Conservation (phyloP, 2,113 vertebrate genomes). For the Spea bombifrons region DNA sequence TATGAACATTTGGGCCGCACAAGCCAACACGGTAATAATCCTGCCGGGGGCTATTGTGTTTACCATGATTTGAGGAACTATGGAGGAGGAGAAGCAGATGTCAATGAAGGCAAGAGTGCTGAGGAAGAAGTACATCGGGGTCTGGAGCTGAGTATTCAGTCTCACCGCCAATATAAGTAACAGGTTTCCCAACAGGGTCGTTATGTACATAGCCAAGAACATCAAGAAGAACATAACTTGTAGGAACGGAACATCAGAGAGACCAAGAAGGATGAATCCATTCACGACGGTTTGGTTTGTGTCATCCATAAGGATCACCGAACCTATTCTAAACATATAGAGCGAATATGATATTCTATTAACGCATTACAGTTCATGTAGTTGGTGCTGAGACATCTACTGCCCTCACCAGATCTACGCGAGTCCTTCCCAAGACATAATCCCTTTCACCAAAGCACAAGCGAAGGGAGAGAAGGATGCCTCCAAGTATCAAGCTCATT, state of each 20-base stretch:
- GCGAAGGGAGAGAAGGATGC: too few relatives aligned
- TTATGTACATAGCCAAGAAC: not conserved
- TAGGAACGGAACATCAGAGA: not conserved
- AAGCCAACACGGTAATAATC: constrained; percentile 1
- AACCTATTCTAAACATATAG: too few relatives aligned
- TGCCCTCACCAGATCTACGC: too few relatives aligned
- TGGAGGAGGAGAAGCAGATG: not conserved
- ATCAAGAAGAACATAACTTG: not conserved
- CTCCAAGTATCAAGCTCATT: too few relatives aligned
- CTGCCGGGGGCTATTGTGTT: not conserved
- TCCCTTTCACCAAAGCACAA: too few relatives aligned
- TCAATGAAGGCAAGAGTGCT: constrained; percentile 20
- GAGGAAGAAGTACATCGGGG: not conserved
- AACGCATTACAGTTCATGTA: too few relatives aligned
- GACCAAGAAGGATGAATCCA: not conserved
- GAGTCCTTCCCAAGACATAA: too few relatives aligned
- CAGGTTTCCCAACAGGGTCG: not conserved
- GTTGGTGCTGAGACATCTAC: too few relatives aligned
- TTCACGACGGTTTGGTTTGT: not conserved
- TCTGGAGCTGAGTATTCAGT: not conserved
- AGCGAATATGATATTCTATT: too few relatives aligned
- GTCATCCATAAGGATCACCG: not conserved
- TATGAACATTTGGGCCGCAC: not conserved
- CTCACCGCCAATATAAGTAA: not conserved
- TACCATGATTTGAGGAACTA: constrained; percentile 5